A percentile compares a stretch with the other conserved stretches of the same genome.
Evolutionary conservation across 2,113 vertebrate genomes (phyloP).

Genomic region (Chloropsis hardwickii): DNA sequence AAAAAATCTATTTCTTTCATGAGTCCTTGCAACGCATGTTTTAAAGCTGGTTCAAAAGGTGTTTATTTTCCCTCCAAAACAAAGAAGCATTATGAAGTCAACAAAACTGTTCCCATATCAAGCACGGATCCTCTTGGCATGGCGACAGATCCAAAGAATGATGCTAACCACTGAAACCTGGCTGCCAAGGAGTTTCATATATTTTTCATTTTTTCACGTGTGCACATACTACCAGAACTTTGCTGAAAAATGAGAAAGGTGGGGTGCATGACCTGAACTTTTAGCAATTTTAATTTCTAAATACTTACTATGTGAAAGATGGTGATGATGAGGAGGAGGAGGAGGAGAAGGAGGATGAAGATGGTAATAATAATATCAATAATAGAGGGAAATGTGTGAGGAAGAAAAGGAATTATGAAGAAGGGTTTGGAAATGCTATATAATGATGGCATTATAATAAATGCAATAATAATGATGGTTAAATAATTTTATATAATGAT

Average conservation of each 20-base stretch:
- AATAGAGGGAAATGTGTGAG: background rate
- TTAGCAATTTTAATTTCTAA: background rate
- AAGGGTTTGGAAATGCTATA: background rate
- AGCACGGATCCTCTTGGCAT: background rate
- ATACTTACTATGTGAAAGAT: background rate
- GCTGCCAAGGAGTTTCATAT: background rate
- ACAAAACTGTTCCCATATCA: conserved; percentile 14
- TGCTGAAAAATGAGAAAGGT: background rate
- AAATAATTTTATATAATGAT: background rate
- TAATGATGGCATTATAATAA: background rate
- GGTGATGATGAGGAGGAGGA: background rate
- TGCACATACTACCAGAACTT: background rate
- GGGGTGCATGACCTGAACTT: background rate
- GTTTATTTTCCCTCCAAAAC: background rate
- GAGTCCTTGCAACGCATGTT: background rate
- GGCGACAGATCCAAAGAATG: background rate
- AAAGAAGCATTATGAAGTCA: conserved; percentile 37
- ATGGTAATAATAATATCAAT: background rate
- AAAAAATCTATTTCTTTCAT: conserved; percentile 4
- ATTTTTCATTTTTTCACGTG: background rate
- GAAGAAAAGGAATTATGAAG: background rate
- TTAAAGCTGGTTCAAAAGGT: background rate
- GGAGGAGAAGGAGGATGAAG: fast-evolving
- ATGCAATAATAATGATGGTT: background rate
- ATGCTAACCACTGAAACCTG: background rate